phyloP scores from a whole-genome alignment of 2,113 vertebrate species.

The Xenus cinereus region DNA sequence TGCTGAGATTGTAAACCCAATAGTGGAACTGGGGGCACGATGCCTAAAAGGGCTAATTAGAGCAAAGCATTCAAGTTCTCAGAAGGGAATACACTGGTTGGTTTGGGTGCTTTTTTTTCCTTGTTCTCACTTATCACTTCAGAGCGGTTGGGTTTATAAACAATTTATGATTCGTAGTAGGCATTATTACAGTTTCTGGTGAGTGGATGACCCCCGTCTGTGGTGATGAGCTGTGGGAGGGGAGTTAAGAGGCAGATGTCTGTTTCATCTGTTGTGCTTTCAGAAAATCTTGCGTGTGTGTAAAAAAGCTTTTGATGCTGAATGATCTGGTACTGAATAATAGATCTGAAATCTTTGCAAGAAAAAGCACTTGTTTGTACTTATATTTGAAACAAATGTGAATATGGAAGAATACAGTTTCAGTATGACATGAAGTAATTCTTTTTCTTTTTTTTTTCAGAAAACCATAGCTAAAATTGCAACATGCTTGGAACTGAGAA shows the following conservation, averaged over 20 bases:
- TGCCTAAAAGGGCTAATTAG: neutral
- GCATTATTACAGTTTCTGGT: neutral
- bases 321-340: neutral
- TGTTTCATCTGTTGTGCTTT: neutral
- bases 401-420: neutral
- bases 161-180: neutral
- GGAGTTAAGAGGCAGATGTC: neutral
- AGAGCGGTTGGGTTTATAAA: neutral
- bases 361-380: neutral
- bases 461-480: conserved; percentile 96
- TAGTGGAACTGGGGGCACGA: neutral
- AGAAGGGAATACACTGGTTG: neutral
- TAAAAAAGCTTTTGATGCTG: neutral
- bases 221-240: neutral
- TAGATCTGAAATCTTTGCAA: neutral
- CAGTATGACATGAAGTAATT: neutral
- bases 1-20: neutral
- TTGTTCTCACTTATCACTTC: neutral
- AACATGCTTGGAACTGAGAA: conserved; percentile 96
- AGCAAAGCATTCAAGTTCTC: neutral
- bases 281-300: neutral
- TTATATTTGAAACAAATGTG: neutral
- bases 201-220: neutral
- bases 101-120: neutral
- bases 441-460: conserved; percentile 66